Evolutionary conservation across 1,140 invertebrate species (phyloP), one percentile per base, ranked within the genome.

Genomic region (Drosophila triauraria): DNA sequence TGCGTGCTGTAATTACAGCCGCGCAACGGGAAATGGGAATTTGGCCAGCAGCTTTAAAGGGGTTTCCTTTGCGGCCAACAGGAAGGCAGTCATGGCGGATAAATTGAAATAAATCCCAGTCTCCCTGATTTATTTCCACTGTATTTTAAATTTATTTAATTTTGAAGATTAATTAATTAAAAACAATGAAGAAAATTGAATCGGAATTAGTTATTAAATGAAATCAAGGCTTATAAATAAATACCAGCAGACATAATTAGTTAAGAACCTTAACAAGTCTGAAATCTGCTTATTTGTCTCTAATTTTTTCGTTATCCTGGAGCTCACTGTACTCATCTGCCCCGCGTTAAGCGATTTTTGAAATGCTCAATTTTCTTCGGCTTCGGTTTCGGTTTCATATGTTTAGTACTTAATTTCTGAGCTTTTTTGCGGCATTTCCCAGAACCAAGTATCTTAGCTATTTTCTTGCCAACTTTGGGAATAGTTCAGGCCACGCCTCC

Each of bases 21-120:
- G 75, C 64, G 51, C 74, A 50, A 62, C 64, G 75, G 57, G 46
- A 78, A 78, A 78, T 78, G 75, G 40, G 75, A 70, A 58, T 61
- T 78, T 72, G 67, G 58, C 44, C 48, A 61, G 57, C 43, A 56
- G 53, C 53, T 43, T 61, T 42, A 57, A 68, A 77, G 42, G 50
- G 48, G 17, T 75, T 56, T 57, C 42, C 32, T 25, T n/a, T 2
- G 30, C 38, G 12, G 35, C 17, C 48, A 62, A 38, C 27, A 17
- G 8, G 38, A 0, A 4, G 30, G 25, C 25, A 35, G 4, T 20
- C 58, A 13, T 20, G 43, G 44, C 15, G 27, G 13, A 63, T 54
- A 30, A 56, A 56, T 46, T 59, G 38, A 59, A 59, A 59, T 46
- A 59, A 57, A 57, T 57, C n/a, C 20, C 20, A 38, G 32, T 5